Evolutionary conservation across 2,888 invertebrate genomes (phyloP), one percentile per base, ranked within the genome.

Genomic region (Pristionchus japonicus): DNA sequence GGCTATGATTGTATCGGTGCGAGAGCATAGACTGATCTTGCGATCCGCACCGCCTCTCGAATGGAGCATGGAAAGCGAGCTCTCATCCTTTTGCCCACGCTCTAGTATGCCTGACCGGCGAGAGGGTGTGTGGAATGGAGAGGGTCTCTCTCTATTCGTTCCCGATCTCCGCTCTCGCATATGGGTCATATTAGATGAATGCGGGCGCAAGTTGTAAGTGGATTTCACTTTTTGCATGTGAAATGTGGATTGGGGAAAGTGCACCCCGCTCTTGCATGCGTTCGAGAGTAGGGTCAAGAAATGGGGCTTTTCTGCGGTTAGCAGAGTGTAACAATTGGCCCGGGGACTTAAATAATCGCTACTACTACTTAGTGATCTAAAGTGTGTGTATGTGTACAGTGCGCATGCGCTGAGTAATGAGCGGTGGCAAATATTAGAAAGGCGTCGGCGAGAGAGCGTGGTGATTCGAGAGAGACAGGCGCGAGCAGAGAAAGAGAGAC

Each of bases 171-270:
- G 7, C 52, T 15, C 34, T 6, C 20, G 77, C n/a, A 77, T 77
- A 43, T 77, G 77, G 77, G 77, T 77, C 77, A 77, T 77, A 47
- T 40, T 77, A 77, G 43, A 77, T 77, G 77, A 77, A 77, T 77
- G 37, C 4, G 70, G 17, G 43, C 43, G 3, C 7, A 77, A 7
- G 20, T 2, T 43, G 77, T 77, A 40, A 77, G 43, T 43, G 43
- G 77, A 27, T 77, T 77, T 77, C 77, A 77, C 77, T 77, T 47
- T 77, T 47, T 70, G 34, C 70, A 57, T 37, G 23, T n/a, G 70
- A 43, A 2, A 67, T 13, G 31, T 20, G 43, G 17, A n/a, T 27
- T 47, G 43, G 27, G 43, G 27, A 74, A 20, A 47, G 77, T 77
- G 17, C 47, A 43, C 7, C 9, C 77, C 0, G 0, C 47, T 1